Evolutionary conservation across 2,888 invertebrate species (phyloP).

Genomic region (Melipona bicolor): DNA sequence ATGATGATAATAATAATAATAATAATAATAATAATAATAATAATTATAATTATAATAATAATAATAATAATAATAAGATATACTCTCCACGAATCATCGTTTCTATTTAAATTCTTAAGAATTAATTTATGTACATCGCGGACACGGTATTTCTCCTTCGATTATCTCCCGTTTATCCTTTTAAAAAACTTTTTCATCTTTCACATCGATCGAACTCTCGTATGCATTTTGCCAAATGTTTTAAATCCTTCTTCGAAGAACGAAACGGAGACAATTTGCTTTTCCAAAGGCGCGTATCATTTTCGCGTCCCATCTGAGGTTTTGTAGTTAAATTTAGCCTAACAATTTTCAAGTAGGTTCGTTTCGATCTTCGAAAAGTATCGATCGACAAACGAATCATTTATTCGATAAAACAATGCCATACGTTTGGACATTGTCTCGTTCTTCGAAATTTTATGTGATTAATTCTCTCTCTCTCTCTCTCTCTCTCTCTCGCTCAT

Average conservation of each 20-base stretch:
- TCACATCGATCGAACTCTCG: constrained; percentile 12
- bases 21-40: constrained; percentile 47
- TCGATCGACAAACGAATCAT: constrained; percentile 13
- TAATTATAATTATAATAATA: constrained; percentile 38
- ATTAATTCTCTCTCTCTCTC: not conserved
- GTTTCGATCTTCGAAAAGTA: not conserved
- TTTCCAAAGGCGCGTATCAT: not conserved
- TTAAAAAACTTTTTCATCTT: constrained; percentile 24
- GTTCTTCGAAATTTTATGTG: constrained; percentile 5
- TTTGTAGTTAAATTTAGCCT: constrained; percentile 27
- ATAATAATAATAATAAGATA: constrained; percentile 58
- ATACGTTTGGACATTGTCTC: constrained; percentile 10
- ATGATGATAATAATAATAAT: not conserved
- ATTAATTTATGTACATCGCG: constrained; percentile 63
- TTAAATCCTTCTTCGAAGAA: constrained; percentile 16
- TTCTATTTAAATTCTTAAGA: constrained; percentile 60
- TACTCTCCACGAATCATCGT: constrained; percentile 51
- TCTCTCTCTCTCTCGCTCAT: not conserved
- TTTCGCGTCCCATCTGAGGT: not conserved
- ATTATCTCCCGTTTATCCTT: constrained; percentile 19
- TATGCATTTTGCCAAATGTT: not conserved
- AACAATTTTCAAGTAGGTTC: constrained; percentile 26
- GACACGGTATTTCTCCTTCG: constrained; percentile 46
- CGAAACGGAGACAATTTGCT: constrained; percentile 32
- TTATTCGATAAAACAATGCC: constrained; percentile 19